phyloP scores from a whole-genome alignment of 2,797 vertebrate genomes.

The Discoglossus pictus region DNA sequence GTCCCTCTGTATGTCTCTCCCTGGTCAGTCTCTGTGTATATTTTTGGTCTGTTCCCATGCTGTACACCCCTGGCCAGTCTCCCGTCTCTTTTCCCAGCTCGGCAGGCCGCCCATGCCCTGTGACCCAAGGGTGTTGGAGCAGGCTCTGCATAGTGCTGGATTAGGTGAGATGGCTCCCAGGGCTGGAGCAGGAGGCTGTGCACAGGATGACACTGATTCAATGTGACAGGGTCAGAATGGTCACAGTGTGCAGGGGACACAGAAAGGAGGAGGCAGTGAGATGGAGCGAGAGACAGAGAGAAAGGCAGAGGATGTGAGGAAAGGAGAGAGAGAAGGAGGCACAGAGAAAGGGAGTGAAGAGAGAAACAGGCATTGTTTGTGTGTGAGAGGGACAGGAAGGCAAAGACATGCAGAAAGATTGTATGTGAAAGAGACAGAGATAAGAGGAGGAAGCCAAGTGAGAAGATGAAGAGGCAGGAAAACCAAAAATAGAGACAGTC shows the following conservation, averaged over 20 bases:
- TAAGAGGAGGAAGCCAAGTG: neutral
- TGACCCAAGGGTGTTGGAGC: constrained; percentile 41
- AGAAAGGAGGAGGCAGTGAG: constrained; percentile 13
- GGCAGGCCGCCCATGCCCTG: constrained; percentile 27
- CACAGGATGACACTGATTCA: constrained; percentile 38
- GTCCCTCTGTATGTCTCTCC: no score
- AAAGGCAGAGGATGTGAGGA: neutral
- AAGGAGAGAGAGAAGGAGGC: neutral
- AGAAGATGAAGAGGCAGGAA: constrained; percentile 5
- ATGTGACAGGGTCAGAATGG: constrained; percentile 46
- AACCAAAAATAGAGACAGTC: no score
- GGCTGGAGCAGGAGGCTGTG: constrained; percentile 39
- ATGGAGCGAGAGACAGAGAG: neutral
- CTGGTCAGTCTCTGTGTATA: neutral
- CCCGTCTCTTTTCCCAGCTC: constrained; percentile 28
- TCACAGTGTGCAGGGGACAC: constrained; percentile 33
- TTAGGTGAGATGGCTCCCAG: constrained; percentile 49
- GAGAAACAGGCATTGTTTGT: neutral
- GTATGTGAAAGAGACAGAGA: neutral
- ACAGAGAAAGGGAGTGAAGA: no score
- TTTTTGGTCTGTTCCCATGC: constrained; percentile 13
- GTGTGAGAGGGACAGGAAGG: constrained; percentile 22
- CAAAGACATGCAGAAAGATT: neutral
- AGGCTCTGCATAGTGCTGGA: constrained; percentile 33
- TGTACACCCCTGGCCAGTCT: no score